Percentiles rank a stretch among this genome's conserved stretches.
phyloP scores from a whole-genome alignment of 2,888 invertebrate species.

The Pollenia griseotomentosa region DNA sequence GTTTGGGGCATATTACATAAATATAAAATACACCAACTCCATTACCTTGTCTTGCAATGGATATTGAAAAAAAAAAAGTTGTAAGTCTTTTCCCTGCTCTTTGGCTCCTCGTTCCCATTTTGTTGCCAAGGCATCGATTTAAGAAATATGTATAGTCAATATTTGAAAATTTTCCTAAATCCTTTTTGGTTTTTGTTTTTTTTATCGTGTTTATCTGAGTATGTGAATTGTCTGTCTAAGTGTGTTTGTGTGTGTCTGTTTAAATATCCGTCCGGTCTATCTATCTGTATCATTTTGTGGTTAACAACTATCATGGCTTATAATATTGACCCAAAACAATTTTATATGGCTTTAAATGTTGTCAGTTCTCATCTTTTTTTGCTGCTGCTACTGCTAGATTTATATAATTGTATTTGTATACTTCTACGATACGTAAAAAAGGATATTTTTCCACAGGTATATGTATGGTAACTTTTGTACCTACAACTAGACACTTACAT shows the following conservation, averaged over 20 bases:
- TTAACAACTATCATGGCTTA: slow-evolving; percentile 80
- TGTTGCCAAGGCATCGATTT: background rate
- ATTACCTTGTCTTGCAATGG: background rate
- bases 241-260: slow-evolving; percentile 23
- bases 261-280: slow-evolving; percentile 53
- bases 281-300: slow-evolving; percentile 80
- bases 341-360: slow-evolving; percentile 75
- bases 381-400: background rate
- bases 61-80: background rate
- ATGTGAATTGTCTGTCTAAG: slow-evolving; percentile 31
- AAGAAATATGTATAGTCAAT: slow-evolving; percentile 45
- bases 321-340: slow-evolving; percentile 81
- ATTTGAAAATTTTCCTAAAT: slow-evolving; percentile 65
- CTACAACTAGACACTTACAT: slow-evolving; percentile 27
- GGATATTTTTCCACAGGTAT: slow-evolving; percentile 14
- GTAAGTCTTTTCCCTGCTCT: background rate
- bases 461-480: background rate
- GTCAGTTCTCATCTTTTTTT: slow-evolving; percentile 19
- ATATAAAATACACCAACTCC: background rate
- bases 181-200: slow-evolving; percentile 46
- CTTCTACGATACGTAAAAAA: background rate
- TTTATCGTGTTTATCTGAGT: slow-evolving; percentile 17
- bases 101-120: background rate
- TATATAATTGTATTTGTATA: slow-evolving; percentile 39
- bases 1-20: background rate